phyloP scores from a whole-genome alignment of 2,888 invertebrate genomes.

The Calameuta idolon region DNA sequence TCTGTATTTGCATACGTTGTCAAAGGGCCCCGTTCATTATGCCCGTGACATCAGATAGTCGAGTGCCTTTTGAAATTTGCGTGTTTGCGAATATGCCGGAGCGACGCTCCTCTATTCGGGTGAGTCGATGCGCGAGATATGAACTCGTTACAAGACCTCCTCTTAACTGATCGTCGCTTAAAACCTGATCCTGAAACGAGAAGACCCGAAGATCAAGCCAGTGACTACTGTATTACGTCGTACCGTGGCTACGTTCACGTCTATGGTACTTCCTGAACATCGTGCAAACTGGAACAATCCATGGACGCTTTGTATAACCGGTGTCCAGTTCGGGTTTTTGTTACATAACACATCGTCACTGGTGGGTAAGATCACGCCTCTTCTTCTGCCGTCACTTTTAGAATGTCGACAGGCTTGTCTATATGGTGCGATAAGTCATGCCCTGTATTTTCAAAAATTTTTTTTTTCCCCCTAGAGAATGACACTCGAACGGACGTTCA shows the following conservation, averaged over 20 bases:
- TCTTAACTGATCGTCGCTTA: conserved; percentile 33
- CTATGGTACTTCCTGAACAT: background rate
- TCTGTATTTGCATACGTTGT: conserved; percentile 67
- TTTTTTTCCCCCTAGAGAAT: background rate
- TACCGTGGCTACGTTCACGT: background rate
- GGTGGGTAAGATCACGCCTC: conserved; percentile 9
- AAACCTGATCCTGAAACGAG: conserved; percentile 12
- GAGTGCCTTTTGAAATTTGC: conserved; percentile 66
- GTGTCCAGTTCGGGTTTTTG: conserved; percentile 29
- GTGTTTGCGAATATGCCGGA: conserved; percentile 64
- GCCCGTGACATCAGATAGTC: conserved; percentile 64
- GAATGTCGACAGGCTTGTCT: conserved; percentile 25
- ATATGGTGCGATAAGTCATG: conserved; percentile 63
- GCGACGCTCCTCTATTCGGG: conserved; percentile 43
- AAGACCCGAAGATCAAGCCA: conserved; percentile 30
- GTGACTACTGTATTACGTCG: conserved; percentile 28
- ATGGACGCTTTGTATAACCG: conserved; percentile 23
- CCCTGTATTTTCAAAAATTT: no score
- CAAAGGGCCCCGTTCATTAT: conserved; percentile 61
- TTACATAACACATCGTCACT: conserved; percentile 18
- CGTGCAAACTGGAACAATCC: background rate
- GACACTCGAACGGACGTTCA: conserved; percentile 11
- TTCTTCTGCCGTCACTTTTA: background rate
- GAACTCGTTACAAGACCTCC: conserved; percentile 32
- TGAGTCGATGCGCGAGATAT: conserved; percentile 58